Evolutionary conservation across 2,888 invertebrate genomes (phyloP), one percentile per base, ranked within the genome.

Genomic region (Leistus spinibarbis): DNA sequence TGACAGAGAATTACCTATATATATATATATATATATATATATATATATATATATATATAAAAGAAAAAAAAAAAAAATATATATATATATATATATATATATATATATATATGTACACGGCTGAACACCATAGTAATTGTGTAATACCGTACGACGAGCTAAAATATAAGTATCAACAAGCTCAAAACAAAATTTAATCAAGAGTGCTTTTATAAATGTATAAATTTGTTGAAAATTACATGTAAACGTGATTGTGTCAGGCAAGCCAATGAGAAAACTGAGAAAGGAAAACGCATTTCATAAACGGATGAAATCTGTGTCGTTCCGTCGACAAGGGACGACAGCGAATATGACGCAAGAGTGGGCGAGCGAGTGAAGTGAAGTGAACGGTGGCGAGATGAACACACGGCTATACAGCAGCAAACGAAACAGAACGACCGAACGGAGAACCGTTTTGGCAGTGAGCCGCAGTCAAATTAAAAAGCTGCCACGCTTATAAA

Each of bases 381-480:
- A 60, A 40, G 40, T 40, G 40, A 40, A 40, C 40, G 40, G 60
- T 13, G 40, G 60, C 7, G 40, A 2, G 7, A 40, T 40, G 40
- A 40, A 40, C 40, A 40, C 40, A 40, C 40, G 40, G 40, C 13
- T 40, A 40, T 40, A 40, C 40, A 40, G 13, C 40, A 40, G 13
- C 40, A 40, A 69, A 71, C 54, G 57, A 66, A 72, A 65, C 72
- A 56, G 64, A 71, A 63, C 70, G 70, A 13, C 17, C 69, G 69
- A 27, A 40, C 40, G 13, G 5, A 7, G 40, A 40, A 2, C 40
- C 40, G 40, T 40, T 27, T 17, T 60, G 60, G 60, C 19, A 17
- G 22, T 10, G 60, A 57, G 57, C 71, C 65, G 57, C 65, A 60
- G 71, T 71, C 54, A 72, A 72, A 66, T 72, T 66, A 72, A 72